Evolutionary conservation across 2,113 vertebrate species (phyloP).

Genomic region (Strix uralensis): DNA sequence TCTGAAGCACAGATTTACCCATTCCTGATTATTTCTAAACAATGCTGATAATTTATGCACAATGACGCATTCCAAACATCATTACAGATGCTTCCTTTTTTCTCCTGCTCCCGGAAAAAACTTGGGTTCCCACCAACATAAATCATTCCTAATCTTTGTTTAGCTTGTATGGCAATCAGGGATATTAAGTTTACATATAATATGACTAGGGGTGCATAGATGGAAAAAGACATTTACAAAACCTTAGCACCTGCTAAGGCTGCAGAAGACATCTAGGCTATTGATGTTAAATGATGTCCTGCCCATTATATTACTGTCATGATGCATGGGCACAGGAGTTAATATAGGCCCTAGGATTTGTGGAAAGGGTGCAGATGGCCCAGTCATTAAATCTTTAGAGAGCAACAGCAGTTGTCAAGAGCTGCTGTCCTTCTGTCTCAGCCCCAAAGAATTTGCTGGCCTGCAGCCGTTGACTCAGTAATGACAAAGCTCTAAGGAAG

Average conservation of each 20-base stretch:
- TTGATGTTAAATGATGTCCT: not conserved
- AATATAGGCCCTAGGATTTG: not conserved
- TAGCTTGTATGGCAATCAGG: not conserved
- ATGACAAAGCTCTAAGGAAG: not conserved
- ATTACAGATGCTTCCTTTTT: not conserved
- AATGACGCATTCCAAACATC: not conserved
- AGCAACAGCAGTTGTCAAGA: not conserved
- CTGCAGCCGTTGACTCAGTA: not conserved
- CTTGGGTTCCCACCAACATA: not conserved
- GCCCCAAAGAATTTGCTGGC: not conserved
- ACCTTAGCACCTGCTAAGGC: not conserved
- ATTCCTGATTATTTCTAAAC: not conserved
- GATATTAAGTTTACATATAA: not conserved
- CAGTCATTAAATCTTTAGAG: not conserved
- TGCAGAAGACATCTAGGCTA: not conserved
- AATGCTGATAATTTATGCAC: not conserved
- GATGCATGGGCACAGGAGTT: not conserved
- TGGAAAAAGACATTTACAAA: not conserved
- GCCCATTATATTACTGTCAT: not conserved
- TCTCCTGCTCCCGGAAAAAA: not conserved
- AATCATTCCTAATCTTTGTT: not conserved
- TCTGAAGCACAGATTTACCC: not conserved
- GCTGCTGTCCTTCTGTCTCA: not conserved
- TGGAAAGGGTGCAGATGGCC: not conserved
- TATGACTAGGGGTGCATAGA: accelerated